Base-by-base conservation (phyloP, 1,140 invertebrate species). In the Drosophila ogumai region DNA sequence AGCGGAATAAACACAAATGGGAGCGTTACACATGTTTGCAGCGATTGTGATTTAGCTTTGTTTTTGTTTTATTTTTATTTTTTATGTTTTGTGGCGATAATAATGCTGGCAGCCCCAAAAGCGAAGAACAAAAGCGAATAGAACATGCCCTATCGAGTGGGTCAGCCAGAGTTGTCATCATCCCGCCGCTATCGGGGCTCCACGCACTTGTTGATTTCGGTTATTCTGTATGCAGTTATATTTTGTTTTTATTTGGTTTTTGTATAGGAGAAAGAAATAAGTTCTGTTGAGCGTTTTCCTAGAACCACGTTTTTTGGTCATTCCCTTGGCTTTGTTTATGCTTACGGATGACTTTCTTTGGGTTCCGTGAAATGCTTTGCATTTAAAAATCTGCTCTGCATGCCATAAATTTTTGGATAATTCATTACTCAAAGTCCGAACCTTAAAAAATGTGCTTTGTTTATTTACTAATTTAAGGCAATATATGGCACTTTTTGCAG, bases 121-220 rank as follows among this genome's bases (percentile, higher is more conserved):
- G 36, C 28, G 12, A 44, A 44, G 19, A 58, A 59, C 22, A 57
- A 56, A 65, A 34, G 38, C 43, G 41, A 61, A 32, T 41, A 46
- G 56, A 57, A 31, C 41, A 68, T 66, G 61, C 63, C 63, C 63
- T 61, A 65, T 65, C 63, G 63, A 28, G 31, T 61, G 56, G 61
- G 40, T 63, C 67, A 40, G 36, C 55, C 41, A 17, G 36, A n/a
- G n/a, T 47, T 43, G 17, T 43, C 25, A 43, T 72, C 63, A 47
- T 46, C 28, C 34, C 25, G 22, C 49, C n/a, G 57, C 60, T 61
- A 75, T 69, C 46, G 9, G 13, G 9, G 13, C 28, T 69, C 68
- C 81, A 80, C 79, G 82, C 82, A 86, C 68, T 78, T 86, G 55
- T 74, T 78, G 78, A 75, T 86, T 78, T 75, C 36, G 22, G 19